Evolutionary conservation across 2,888 invertebrate genomes (phyloP).

Genomic region (Strigamia maritima): DNA sequence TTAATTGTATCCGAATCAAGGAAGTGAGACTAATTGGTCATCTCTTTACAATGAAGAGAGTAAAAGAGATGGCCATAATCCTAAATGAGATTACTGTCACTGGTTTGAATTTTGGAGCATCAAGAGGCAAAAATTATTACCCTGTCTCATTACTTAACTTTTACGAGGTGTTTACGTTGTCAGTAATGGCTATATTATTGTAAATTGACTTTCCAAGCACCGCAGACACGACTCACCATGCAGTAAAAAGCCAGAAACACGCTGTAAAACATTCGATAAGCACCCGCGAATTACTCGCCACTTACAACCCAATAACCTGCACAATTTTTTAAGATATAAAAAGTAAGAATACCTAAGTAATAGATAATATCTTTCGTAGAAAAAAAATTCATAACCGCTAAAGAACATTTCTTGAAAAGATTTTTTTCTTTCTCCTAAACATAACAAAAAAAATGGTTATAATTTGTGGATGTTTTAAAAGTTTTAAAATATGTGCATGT

Average conservation of each 20-base stretch:
- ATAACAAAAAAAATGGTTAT: not conserved
- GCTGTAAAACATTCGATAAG: slow-evolving; percentile 36
- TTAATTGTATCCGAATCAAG: slow-evolving; percentile 23
- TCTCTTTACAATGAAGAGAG: slow-evolving; percentile 15
- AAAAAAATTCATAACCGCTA: not conserved
- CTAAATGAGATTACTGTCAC: slow-evolving; percentile 29
- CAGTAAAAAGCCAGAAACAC: slow-evolving; percentile 38
- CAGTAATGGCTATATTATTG: slow-evolving; percentile 40
- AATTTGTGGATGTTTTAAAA: not conserved
- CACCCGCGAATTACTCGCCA: slow-evolving; percentile 25
- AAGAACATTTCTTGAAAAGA: not conserved
- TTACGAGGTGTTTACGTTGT: slow-evolving; percentile 40
- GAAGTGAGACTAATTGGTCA: slow-evolving; percentile 31
- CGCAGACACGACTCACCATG: slow-evolving; percentile 31
- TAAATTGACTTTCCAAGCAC: slow-evolving; percentile 36
- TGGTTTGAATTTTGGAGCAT: slow-evolving; percentile 6
- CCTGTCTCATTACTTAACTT: slow-evolving; percentile 38
- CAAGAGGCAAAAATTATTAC: slow-evolving; percentile 37
- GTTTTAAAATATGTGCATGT: slow-evolving; percentile 22
- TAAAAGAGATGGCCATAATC: not conserved
- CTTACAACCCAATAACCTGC: slow-evolving; percentile 13
- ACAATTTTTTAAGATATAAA: not conserved
- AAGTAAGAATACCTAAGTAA: not conserved
- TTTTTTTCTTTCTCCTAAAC: not conserved
- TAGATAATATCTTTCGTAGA: not conserved